Evolutionary conservation across 2,113 vertebrate species (phyloP).

Genomic region (Columba livia): DNA sequence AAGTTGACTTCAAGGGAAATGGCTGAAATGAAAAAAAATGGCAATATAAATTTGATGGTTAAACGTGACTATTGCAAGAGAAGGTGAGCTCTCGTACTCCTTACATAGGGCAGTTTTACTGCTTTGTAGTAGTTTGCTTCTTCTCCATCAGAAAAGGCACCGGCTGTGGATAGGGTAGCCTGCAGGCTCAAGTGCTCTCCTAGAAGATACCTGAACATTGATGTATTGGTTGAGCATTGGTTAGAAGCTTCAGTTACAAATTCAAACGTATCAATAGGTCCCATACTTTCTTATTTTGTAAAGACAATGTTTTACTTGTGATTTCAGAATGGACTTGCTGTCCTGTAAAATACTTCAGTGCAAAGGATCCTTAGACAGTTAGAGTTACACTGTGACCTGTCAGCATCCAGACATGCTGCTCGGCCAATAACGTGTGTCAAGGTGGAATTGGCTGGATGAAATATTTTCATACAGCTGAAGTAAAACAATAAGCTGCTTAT

Average conservation of each 20-base stretch:
- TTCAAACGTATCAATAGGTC: background rate
- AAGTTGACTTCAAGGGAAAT: background rate
- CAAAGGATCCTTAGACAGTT: background rate
- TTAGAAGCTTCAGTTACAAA: background rate
- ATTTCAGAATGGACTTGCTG: background rate
- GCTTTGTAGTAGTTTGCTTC: background rate
- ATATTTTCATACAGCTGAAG: background rate
- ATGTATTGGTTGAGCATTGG: background rate
- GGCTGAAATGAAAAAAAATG: background rate
- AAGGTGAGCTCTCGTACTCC: background rate
- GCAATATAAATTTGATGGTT: background rate
- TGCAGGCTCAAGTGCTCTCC: background rate
- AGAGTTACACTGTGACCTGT: background rate
- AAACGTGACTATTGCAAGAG: background rate
- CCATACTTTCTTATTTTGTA: background rate
- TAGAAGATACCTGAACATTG: background rate
- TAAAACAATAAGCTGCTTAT: conserved; percentile 38
- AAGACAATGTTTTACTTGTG: background rate
- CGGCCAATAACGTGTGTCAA: background rate
- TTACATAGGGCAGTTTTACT: background rate
- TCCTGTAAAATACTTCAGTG: background rate
- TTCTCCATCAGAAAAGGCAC: background rate
- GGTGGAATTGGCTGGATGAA: background rate
- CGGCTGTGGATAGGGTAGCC: background rate
- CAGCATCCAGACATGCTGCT: background rate